Evolutionary conservation across 1,140 invertebrate species (phyloP), one percentile per base, ranked within the genome.

Genomic region (Chionoecetes opilio): DNA sequence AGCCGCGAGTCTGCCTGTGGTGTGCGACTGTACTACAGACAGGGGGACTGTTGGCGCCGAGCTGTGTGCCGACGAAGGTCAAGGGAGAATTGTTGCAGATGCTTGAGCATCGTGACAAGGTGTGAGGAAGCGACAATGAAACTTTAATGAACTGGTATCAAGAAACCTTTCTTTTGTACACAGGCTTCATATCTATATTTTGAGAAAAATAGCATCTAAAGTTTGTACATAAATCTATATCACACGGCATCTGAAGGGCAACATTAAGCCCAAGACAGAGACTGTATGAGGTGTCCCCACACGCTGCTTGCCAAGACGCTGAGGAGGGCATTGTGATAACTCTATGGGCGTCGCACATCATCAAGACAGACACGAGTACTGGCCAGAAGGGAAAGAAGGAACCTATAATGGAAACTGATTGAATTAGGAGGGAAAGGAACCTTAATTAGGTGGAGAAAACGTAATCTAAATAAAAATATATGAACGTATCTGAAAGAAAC

Each of bases 391-490:
- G 63, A n/a, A 3, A 75, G n/a, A 11, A 38, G 86, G 26, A 34
- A 88, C 26, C 17, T 87, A 38, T 21, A 14, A 35, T 0, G 32
- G 34, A 88, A 21, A 37, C 35, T 38, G 86, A 35, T 26, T n/a
- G 31, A 37, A 34, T 38, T 26, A 37, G 37, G 86, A 88, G 34
- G 32, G 34, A 34, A 41, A 88, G 86, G 6, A 87, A 37, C 34
- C 37, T 26, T 38, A 38, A 87, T 87, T 87, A 34, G 37, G 85
- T n/a, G n/a, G 63, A 26, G 63, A 87, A 3, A 87, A 87, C 86
- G 32, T 34, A 29, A 21, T 17, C 32, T 87, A 34, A 41, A n/a
- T 87, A 75, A 75, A 26, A 75, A 75, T 75, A 75, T 75, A n/a
- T 75, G n/a, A 75, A 6, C 11, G 11, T 3, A 53, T 53, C 46